phyloP scores from a whole-genome alignment of 2,888 invertebrate species.

The Quadriops clusia region DNA sequence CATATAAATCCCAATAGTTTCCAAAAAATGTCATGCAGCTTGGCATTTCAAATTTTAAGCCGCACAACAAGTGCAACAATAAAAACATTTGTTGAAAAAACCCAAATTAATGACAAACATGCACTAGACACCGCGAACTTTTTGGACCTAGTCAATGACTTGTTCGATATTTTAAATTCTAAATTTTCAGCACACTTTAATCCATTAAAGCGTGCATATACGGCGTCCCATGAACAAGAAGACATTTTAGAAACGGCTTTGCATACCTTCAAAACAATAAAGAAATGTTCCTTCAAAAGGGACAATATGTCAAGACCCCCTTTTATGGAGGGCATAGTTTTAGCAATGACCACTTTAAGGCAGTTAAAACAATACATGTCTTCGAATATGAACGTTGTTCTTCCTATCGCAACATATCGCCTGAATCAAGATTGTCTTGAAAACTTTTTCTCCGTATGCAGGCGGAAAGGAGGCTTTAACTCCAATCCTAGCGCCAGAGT shows the following conservation, averaged over 20 bases:
- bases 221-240: too few species aligned
- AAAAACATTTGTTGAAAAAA: constrained; percentile 10
- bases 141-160: constrained; percentile 10
- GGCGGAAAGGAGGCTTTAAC: constrained; percentile 10
- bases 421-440: constrained; percentile 13
- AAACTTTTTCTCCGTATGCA: constrained; percentile 13
- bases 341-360: constrained; percentile 9
- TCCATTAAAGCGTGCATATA: too few species aligned
- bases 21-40: constrained; percentile 8
- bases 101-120: constrained; percentile 7
- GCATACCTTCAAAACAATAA: too few species aligned
- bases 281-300: background rate
- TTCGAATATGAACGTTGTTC: background rate
- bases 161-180: constrained; percentile 14
- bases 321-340: constrained; percentile 12
- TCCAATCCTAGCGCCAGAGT: constrained; percentile 10
- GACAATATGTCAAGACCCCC: constrained; percentile 7
- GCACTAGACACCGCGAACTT: constrained; percentile 13
- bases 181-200: too few species aligned
- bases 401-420: constrained; percentile 11
- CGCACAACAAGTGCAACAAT: constrained; percentile 12
- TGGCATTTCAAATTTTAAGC: constrained; percentile 15
- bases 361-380: constrained; percentile 5
- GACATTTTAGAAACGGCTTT: too few species aligned
- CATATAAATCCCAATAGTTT: constrained; percentile 13